phyloP scores from a whole-genome alignment of 2,113 vertebrate species.

The Merops nubicus region DNA sequence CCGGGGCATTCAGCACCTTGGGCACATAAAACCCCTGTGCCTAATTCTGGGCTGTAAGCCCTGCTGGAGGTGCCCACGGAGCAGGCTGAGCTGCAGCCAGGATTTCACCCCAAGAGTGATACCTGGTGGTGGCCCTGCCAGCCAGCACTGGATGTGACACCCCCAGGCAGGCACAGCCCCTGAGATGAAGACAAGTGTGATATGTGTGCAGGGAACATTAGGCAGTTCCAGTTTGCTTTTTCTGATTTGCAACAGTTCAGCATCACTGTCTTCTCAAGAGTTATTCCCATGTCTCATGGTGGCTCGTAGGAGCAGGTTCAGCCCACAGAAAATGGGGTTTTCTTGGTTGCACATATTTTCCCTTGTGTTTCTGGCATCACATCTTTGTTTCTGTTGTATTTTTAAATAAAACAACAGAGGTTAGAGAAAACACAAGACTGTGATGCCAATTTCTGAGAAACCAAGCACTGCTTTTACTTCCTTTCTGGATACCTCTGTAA shows the following conservation, averaged over 20 bases:
- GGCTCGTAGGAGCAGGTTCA: constrained; percentile 26
- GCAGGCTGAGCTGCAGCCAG: background rate
- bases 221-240: background rate
- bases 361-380: constrained; percentile 29
- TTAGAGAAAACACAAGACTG: background rate
- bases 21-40: too few relatives aligned
- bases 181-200: background rate
- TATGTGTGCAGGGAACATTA: background rate
- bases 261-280: background rate
- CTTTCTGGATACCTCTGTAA: background rate
- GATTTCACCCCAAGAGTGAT: too few relatives aligned
- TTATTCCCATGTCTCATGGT: constrained; percentile 1
- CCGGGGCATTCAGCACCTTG: accelerated
- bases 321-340: constrained; percentile 38
- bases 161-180: background rate
- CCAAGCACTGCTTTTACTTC: background rate
- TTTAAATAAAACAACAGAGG: background rate
- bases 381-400: constrained; percentile 45
- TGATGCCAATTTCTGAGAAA: background rate
- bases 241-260: background rate
- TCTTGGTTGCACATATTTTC: constrained; percentile 7
- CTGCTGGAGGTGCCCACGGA: background rate
- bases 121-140: background rate
- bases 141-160: background rate
- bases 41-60: too few relatives aligned